Base-by-base conservation (phyloP, 2,113 vertebrate genomes). In the Dasyprocta punctata region DNA sequence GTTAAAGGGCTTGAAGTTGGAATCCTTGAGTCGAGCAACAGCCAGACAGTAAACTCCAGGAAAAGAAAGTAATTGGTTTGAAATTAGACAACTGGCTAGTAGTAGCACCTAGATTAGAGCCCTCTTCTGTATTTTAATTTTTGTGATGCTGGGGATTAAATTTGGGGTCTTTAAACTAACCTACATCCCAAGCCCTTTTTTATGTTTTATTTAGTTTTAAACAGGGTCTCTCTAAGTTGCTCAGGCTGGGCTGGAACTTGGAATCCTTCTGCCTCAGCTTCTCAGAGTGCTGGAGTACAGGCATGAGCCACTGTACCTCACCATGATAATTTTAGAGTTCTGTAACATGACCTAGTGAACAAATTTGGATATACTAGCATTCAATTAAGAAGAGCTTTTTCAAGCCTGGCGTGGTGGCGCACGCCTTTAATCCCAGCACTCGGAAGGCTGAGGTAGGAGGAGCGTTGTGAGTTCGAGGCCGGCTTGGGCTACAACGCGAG, bases 311-410 rank as follows among this genome's bases (percentile, higher is more conserved):
- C 22, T 17, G 38, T 73, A 44, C 22, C 38, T 41, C 41, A 3
- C 38, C 71, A 73, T 41, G 22, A 73, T 41, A 73, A 41, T 73
- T 73, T 87, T 92, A 67, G 24, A 92, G 19, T 81, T 92, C 33
- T 81, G 24, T 77, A 73, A 90, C 16, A 77, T 91, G 69, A 89
- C 11, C 61, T 87, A 90, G 54, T 73, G 30, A 94, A 94, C 38
- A 97, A 87, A 92, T 83, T 14, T 78, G 9, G 78, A 61, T 80
- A 22, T n/a, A 30, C 58, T 88, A 87, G 44, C 69, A 90, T 13
- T 91, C 60, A 93, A 77, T 90, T 90, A 89, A 95, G 84, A 47
- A 26, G 92, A 81, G 19, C 9, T 93, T 96, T 95, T 93, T 86
- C 26, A 91, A 90, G n/a, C n/a, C n/a, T n/a, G n/a, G n/a, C n/a